Evolutionary conservation across 2,888 invertebrate genomes (phyloP).

Genomic region (Chloroclystis v-ata): DNA sequence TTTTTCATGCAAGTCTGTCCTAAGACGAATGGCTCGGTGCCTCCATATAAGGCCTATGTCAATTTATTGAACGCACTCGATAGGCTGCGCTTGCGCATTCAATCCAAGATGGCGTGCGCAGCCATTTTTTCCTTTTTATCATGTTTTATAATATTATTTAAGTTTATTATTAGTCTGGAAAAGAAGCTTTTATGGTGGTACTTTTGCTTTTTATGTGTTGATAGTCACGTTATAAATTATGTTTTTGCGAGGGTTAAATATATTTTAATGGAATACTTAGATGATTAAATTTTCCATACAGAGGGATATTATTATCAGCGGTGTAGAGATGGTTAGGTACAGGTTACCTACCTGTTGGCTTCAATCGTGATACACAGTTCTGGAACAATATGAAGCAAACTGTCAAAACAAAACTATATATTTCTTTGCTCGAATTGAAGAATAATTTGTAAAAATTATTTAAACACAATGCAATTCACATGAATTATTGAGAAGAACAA

Average conservation of each 20-base stretch:
- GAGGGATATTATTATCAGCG: too few relatives aligned
- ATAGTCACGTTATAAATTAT: background rate
- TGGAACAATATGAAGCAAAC: too few relatives aligned
- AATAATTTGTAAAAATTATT: too few relatives aligned
- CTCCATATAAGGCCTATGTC: slow-evolving; percentile 67
- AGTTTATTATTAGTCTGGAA: slow-evolving; percentile 38
- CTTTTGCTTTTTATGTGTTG: background rate
- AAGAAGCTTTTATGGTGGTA: slow-evolving; percentile 3
- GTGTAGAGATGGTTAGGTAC: too few relatives aligned
- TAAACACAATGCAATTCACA: slow-evolving; percentile 27
- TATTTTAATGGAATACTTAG: too few relatives aligned
- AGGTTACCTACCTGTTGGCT: too few relatives aligned
- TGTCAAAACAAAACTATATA: too few relatives aligned
- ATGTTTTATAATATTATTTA: slow-evolving; percentile 45
- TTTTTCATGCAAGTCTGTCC: slow-evolving; percentile 9
- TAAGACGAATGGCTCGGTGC: slow-evolving; percentile 53
- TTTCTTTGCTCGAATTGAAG: too few relatives aligned
- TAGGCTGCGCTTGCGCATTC: slow-evolving; percentile 48
- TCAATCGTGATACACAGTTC: too few relatives aligned
- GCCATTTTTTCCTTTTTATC: slow-evolving; percentile 49
- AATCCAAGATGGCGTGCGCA: slow-evolving; percentile 50
- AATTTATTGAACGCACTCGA: slow-evolving; percentile 64
- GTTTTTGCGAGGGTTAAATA: too few relatives aligned
- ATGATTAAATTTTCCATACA: too few relatives aligned
- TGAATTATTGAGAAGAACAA: slow-evolving; percentile 43